phyloP scores from a whole-genome alignment of 1,140 invertebrate species.

The Psix sp. region DNA sequence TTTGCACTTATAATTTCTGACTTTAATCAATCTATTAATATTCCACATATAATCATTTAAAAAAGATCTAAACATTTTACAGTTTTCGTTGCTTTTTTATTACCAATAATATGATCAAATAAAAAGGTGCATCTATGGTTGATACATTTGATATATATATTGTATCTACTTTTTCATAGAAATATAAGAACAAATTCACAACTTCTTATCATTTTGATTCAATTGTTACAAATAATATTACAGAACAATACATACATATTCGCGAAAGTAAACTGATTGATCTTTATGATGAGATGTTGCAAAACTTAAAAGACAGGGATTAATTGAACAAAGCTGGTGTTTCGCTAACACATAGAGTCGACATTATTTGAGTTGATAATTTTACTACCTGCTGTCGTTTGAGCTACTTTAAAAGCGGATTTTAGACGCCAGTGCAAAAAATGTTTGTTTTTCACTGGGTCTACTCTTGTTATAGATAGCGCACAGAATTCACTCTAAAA shows the following conservation, averaged over 20 bases:
- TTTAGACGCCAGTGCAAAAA: slow-evolving; percentile 26
- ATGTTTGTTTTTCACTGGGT: slow-evolving; percentile 35
- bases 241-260: too few species aligned
- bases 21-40: too few species aligned
- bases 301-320: slow-evolving; percentile 20
- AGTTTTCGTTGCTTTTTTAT: too few species aligned
- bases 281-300: slow-evolving; percentile 14
- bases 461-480: slow-evolving; percentile 41
- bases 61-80: too few species aligned
- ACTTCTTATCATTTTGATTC: neutral
- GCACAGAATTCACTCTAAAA: slow-evolving; percentile 38
- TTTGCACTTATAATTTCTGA: too few species aligned
- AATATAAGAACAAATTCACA: too few species aligned
- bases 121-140: too few species aligned
- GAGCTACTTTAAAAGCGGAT: slow-evolving; percentile 9
- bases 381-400: neutral
- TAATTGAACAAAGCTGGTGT: slow-evolving; percentile 15
- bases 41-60: too few species aligned
- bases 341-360: slow-evolving; percentile 9
- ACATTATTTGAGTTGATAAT: slow-evolving; percentile 23
- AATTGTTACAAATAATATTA: neutral
- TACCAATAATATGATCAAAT: too few species aligned
- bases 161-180: too few species aligned
- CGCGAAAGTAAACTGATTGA: slow-evolving; percentile 6
- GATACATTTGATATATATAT: too few species aligned